These are phyloP conservation scores for Meloe dianella DNA, from an alignment of 2,888 invertebrate genomes.

Conservation along the genomic window DNA sequence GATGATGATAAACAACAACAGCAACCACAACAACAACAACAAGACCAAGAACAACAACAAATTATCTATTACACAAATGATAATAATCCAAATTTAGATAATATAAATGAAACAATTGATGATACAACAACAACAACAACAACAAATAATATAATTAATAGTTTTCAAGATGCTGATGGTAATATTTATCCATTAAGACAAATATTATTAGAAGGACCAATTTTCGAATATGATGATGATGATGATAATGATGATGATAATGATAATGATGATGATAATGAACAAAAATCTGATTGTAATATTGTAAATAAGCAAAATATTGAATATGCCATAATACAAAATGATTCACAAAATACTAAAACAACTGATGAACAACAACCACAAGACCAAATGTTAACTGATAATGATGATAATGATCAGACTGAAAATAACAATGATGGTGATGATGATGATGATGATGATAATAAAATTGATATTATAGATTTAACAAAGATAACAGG, in stretches of 20 bases:
- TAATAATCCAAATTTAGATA: background rate
- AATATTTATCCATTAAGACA: slow-evolving; percentile 34
- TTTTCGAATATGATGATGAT: slow-evolving; percentile 29
- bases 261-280: too few species aligned
- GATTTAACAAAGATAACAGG: slow-evolving; percentile 42
- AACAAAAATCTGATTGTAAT: slow-evolving; percentile 4
- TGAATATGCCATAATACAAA: slow-evolving; percentile 38
- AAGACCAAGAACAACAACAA: slow-evolving; percentile 21
- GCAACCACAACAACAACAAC: background rate
- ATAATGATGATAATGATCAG: slow-evolving; percentile 24
- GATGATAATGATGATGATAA: slow-evolving; percentile 21
- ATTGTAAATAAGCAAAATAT: background rate
- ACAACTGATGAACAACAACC: background rate
- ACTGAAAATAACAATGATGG: slow-evolving; percentile 23
- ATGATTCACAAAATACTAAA: slow-evolving; percentile 22
- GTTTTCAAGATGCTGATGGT: slow-evolving; percentile 33
- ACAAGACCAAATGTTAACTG: slow-evolving; percentile 9
- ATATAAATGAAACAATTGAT: slow-evolving; percentile 1
- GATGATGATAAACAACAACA: slow-evolving; percentile 19
- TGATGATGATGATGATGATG: slow-evolving; percentile 1
- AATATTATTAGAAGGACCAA: slow-evolving; percentile 32
- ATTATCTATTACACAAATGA: slow-evolving; percentile 35
- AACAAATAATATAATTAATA: slow-evolving; percentile 23
- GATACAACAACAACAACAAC: slow-evolving; percentile 1
- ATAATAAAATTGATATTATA: slow-evolving; percentile 23